Evolutionary conservation across 2,888 invertebrate species (phyloP).

Genomic region (Acanthosoma haemorrhoidale): DNA sequence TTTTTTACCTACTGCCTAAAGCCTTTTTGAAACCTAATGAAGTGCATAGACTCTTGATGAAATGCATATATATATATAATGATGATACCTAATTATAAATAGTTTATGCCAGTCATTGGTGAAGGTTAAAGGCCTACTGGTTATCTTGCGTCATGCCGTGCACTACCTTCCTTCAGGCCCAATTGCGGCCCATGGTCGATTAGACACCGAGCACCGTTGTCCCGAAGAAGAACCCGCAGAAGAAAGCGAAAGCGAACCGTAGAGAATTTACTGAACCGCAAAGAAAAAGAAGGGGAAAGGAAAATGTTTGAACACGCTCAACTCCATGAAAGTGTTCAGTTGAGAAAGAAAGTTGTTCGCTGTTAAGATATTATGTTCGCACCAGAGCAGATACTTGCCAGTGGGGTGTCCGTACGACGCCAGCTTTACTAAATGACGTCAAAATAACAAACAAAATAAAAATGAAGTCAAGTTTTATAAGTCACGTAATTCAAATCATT

Average conservation of each 20-base stretch:
- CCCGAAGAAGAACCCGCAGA: slow-evolving; percentile 10
- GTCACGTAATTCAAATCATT: too few relatives aligned
- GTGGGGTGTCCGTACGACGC: not conserved
- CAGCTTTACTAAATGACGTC: not conserved
- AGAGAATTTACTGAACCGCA: slow-evolving; percentile 2
- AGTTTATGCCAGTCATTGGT: too few relatives aligned
- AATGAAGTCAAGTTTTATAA: too few relatives aligned
- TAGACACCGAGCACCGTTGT: not conserved
- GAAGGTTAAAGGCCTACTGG: slow-evolving; percentile 1
- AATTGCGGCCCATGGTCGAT: slow-evolving; percentile 6
- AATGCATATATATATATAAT: too few relatives aligned
- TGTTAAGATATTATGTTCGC: not conserved
- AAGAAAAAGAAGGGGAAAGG: not conserved
- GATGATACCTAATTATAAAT: too few relatives aligned
- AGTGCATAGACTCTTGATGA: too few relatives aligned
- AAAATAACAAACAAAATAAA: too few relatives aligned
- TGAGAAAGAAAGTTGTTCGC: not conserved
- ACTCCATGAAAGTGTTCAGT: slow-evolving; percentile 8
- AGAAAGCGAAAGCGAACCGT: slow-evolving; percentile 7
- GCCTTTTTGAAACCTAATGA: too few relatives aligned
- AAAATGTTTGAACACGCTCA: slow-evolving; percentile 10
- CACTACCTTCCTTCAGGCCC: not conserved
- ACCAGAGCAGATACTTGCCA: not conserved
- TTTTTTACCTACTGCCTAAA: too few relatives aligned
- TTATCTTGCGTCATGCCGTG: not conserved